Conservation (phyloP, 2,797 vertebrate genomes). For the Tokudaia muenninki region DNA sequence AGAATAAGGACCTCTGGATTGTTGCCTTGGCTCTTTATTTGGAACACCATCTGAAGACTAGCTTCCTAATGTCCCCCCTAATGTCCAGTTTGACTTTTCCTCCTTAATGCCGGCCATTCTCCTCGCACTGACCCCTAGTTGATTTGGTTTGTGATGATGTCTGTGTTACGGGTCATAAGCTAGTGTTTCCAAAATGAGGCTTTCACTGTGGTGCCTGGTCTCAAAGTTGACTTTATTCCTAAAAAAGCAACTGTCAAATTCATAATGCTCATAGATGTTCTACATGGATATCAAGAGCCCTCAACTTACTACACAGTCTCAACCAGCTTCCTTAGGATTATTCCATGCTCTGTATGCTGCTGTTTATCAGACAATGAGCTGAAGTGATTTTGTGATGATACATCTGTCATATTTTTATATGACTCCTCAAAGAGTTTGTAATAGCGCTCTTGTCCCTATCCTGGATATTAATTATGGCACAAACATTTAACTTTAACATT, state of each 20-base stretch:
- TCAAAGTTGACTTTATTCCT: conserved; percentile 51
- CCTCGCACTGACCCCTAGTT: not conserved
- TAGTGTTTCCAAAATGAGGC: not conserved
- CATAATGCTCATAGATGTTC: conserved; percentile 58
- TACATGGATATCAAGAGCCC: conserved; percentile 47
- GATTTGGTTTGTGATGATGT: not conserved
- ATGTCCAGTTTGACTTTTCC: not conserved
- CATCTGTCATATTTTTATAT: conserved; percentile 35
- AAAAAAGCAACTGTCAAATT: conserved; percentile 64
- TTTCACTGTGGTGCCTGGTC: not conserved
- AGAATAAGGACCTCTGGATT: not conserved
- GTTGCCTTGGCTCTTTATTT: not conserved
- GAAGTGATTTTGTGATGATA: conserved; percentile 55
- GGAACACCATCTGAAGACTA: not conserved
- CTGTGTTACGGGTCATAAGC: not conserved
- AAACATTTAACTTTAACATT: conserved; percentile 84
- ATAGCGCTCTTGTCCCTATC: not conserved
- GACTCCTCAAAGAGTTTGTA: conserved; percentile 78
- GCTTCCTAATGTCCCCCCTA: not conserved
- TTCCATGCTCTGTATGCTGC: conserved; percentile 11
- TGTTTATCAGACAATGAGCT: conserved; percentile 35
- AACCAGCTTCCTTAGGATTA: not conserved
- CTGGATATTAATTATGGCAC: conserved; percentile 37
- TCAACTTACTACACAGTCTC: conserved; percentile 57
- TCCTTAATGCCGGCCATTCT: not conserved